These are phyloP conservation scores for Eremobia ochroleuca DNA, from an alignment of 2,888 invertebrate genomes.

Conservation along the genomic window DNA sequence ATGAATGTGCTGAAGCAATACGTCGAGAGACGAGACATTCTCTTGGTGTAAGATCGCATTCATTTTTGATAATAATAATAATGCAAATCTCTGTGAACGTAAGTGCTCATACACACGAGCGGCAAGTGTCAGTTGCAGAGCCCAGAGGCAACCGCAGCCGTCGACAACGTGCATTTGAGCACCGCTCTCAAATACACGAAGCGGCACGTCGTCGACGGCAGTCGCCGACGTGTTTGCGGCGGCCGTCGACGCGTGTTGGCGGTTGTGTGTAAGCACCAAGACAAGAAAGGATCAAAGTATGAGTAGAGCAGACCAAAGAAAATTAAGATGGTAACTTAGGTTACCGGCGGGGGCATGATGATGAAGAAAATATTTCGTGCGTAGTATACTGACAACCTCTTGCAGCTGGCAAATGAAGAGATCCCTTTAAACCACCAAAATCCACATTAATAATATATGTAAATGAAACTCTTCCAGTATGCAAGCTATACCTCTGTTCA, in stretches of 20 bases:
- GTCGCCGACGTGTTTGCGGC: too few species aligned
- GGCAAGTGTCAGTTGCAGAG: too few species aligned
- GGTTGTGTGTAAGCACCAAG: too few species aligned
- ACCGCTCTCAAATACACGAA: too few species aligned
- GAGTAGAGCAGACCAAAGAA: not conserved
- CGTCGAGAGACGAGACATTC: slow-evolving; percentile 78
- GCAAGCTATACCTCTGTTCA: slow-evolving; percentile 78
- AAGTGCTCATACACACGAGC: not conserved
- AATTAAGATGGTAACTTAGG: not conserved
- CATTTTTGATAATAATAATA: not conserved
- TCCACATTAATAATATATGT: not conserved
- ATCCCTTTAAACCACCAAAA: not conserved
- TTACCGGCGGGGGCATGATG: not conserved
- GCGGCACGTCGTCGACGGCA: too few species aligned
- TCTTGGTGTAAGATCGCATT: slow-evolving; percentile 76
- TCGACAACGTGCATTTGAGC: too few species aligned
- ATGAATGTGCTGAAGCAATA: slow-evolving; percentile 73
- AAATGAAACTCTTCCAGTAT: slow-evolving; percentile 68
- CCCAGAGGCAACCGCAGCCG: too few species aligned
- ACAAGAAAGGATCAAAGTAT: too few species aligned
- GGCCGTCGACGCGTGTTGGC: too few species aligned
- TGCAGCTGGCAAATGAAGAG: not conserved
- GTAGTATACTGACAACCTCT: not conserved
- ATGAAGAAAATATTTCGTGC: not conserved
- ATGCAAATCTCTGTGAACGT: not conserved